Percentiles rank a stretch among this genome's conserved stretches.
Conservation (phyloP, 1,140 invertebrate species). For the Cydia amplana region DNA sequence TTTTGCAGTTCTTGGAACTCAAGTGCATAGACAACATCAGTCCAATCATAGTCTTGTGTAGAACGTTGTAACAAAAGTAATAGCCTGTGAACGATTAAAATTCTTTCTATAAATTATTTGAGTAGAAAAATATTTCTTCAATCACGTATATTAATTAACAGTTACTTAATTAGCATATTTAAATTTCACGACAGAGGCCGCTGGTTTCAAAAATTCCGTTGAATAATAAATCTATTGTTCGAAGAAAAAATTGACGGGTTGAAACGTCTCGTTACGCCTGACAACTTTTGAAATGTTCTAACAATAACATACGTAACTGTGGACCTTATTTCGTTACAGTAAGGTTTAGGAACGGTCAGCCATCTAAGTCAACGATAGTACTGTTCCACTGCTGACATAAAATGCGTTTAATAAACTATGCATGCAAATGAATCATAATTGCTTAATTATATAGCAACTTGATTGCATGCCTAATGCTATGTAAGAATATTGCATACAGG, state of each 20-base stretch:
- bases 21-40: too few relatives aligned
- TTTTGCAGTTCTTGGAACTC: too few relatives aligned
- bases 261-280: constrained; percentile 8
- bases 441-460: background rate
- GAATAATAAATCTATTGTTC: background rate
- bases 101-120: too few relatives aligned
- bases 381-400: background rate
- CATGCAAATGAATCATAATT: constrained; percentile 5
- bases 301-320: background rate
- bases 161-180: too few relatives aligned
- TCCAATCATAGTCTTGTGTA: too few relatives aligned
- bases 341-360: background rate
- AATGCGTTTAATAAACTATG: constrained; percentile 6
- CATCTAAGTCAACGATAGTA: background rate
- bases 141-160: too few relatives aligned
- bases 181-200: background rate
- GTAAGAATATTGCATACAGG: background rate
- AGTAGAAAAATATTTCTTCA: too few relatives aligned
- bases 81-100: too few relatives aligned
- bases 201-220: background rate
- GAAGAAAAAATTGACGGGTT: background rate
- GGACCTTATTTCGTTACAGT: background rate
- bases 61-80: too few relatives aligned
- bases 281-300: constrained; percentile 6
- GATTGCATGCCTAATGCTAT: background rate